Evolutionary conservation across 2,888 invertebrate species (phyloP).

Genomic region (Mycalesis mineus): DNA sequence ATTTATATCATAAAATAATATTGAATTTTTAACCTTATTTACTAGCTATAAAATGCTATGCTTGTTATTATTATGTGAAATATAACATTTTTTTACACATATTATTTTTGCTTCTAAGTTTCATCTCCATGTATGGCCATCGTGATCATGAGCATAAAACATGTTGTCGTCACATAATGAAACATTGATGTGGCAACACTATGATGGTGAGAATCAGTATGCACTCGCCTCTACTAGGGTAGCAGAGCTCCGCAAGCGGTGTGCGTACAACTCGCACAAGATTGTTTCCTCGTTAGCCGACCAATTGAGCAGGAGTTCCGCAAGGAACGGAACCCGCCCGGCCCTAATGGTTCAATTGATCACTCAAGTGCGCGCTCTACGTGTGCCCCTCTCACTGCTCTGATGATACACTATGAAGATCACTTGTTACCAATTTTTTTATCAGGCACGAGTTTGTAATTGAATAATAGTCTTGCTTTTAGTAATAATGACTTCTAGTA

Average conservation of each 20-base stretch:
- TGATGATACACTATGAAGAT: slow-evolving; percentile 20
- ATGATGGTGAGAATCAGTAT: slow-evolving; percentile 27
- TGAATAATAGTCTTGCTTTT: no score
- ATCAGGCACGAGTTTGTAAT: not conserved
- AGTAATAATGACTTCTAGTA: no score
- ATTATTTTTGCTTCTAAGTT: no score
- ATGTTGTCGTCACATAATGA: no score
- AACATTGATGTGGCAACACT: no score
- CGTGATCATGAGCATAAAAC: no score
- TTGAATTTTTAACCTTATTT: no score
- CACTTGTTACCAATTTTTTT: slow-evolving; percentile 10
- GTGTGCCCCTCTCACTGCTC: slow-evolving; percentile 23
- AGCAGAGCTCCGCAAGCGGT: slow-evolving; percentile 66
- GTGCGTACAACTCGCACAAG: slow-evolving; percentile 63
- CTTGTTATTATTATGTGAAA: no score
- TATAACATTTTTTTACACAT: no score
- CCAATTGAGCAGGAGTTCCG: slow-evolving; percentile 71
- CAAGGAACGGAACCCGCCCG: slow-evolving; percentile 57
- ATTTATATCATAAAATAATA: no score
- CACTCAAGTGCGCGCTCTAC: slow-evolving; percentile 47
- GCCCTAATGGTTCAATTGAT: slow-evolving; percentile 59
- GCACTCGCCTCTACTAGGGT: slow-evolving; percentile 51
- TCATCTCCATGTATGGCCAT: no score
- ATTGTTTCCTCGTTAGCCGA: slow-evolving; percentile 76
- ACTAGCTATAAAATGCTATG: no score